These are phyloP conservation scores for Heterodera carotae DNA, from an alignment of 1,140 invertebrate species.

Conservation along the genomic window DNA sequence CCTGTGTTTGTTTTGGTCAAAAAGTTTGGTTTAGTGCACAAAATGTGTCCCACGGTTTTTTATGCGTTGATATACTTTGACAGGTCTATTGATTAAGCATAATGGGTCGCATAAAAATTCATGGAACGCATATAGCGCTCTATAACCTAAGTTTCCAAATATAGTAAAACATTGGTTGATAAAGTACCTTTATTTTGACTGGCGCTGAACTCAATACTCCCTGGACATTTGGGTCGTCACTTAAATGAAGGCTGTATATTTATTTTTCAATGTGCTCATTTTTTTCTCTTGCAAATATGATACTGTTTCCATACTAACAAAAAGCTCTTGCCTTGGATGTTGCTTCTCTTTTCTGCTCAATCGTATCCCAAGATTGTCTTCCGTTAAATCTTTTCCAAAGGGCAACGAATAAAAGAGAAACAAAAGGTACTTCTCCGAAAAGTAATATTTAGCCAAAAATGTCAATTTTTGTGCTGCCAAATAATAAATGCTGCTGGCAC, in stretches of 20 bases:
- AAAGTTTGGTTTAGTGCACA: no score
- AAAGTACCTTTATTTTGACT: background rate
- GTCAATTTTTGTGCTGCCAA: conserved; percentile 57
- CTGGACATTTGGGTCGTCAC: background rate
- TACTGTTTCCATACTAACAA: no score
- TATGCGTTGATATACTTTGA: no score
- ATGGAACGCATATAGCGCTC: no score
- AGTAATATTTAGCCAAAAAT: conserved; percentile 56
- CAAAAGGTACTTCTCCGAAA: conserved; percentile 58
- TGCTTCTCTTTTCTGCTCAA: conserved; percentile 10
- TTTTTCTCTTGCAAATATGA: no score
- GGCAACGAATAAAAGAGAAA: conserved; percentile 59
- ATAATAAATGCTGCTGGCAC: conserved; percentile 58
- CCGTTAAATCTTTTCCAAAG: conserved; percentile 51
- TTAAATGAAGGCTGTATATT: no score
- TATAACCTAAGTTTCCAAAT: conserved; percentile 29
- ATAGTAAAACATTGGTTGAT: conserved; percentile 7
- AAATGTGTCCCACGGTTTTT: no score
- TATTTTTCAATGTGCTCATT: no score
- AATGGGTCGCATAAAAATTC: no score
- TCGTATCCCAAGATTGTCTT: conserved; percentile 33
- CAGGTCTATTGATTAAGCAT: no score
- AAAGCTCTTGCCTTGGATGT: conserved; percentile 1
- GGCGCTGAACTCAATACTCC: background rate
- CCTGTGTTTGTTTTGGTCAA: no score